Evolutionary conservation across 2,797 vertebrate genomes (phyloP).

Genomic region (Cryptoprocta ferox): DNA sequence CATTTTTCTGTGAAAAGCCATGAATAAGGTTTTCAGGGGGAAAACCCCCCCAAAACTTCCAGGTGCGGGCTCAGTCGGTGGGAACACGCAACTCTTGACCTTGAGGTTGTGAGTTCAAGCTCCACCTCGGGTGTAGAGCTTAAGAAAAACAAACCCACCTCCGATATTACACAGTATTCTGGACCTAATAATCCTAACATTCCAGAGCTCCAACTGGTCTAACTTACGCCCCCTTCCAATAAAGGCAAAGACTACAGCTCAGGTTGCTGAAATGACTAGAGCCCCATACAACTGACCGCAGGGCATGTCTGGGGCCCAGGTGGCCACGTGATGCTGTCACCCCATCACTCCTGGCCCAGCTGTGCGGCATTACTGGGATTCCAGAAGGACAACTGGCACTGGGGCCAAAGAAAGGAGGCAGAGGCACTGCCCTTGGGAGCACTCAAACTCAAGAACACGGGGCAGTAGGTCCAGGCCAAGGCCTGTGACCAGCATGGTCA

Average conservation of each 20-base stretch:
- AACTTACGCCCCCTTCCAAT: neutral
- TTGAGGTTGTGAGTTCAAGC: neutral
- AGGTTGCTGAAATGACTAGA: neutral
- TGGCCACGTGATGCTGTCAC: rapidly evolving
- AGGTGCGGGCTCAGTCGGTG: neutral
- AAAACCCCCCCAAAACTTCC: neutral
- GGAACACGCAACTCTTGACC: neutral
- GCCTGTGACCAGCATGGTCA: rapidly evolving
- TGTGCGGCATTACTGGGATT: rapidly evolving
- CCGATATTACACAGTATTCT: neutral
- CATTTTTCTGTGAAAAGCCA: slow-evolving; percentile 30
- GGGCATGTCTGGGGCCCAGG: neutral
- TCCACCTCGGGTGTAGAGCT: neutral
- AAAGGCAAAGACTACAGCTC: neutral
- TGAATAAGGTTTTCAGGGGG: neutral
- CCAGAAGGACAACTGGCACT: neutral
- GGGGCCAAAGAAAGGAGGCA: neutral
- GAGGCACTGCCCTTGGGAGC: neutral
- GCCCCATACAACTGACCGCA: neutral
- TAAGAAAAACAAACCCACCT: neutral
- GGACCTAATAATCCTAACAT: neutral
- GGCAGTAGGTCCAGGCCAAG: neutral
- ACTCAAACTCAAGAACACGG: rapidly evolving
- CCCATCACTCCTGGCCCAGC: neutral
- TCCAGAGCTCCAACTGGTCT: neutral